Evolutionary conservation across 2,888 invertebrate species (phyloP), one percentile per base, ranked within the genome.

Genomic region (Monochamus alternatus): DNA sequence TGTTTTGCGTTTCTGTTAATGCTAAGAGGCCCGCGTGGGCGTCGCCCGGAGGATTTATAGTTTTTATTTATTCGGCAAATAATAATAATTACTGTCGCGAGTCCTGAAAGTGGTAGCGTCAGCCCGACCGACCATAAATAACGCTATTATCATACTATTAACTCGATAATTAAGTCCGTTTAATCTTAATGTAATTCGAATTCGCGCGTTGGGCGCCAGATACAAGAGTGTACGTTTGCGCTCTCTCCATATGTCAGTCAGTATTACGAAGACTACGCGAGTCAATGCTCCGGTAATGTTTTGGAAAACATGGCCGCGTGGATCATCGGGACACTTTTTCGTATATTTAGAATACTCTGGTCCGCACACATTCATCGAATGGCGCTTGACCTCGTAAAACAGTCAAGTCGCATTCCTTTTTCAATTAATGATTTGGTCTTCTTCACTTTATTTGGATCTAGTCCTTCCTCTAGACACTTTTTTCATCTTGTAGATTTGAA

Each of bases 281-380:
- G 84, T 86, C 86, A 84, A 86, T 80, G 85, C 80, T 84, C 84
- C 84, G 81, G 82, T 85, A 85, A 85, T 84, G 84, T 77, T 73
- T 75, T 71, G 62, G 76, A 76, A 76, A 77, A 75, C 77, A 72
- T 73, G 77, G 71, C 71, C 71, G 52, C 52, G n/a, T 14, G 14
- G 63, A 51, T 59, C 22, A 22, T 22, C 44, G 30, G 62, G 9
- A 8, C 52, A 51, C 44, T 51, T 51, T 63, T 71, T 71, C 69
- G 44, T 69, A 69, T 69, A 60, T 69, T 69, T 69, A 69, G 69
- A 69, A 69, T 69, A 47, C 32, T 60, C 60, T 69, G 69, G 71
- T 62, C 52, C 14, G 14, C n/a, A 31, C 69, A 69, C 71, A 63
- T 71, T 62, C 71, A 52, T 30, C 38, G 38, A 38, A 4, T 38